Conservation (phyloP, 2,113 vertebrate genomes). For the Holacanthus passer region DNA sequence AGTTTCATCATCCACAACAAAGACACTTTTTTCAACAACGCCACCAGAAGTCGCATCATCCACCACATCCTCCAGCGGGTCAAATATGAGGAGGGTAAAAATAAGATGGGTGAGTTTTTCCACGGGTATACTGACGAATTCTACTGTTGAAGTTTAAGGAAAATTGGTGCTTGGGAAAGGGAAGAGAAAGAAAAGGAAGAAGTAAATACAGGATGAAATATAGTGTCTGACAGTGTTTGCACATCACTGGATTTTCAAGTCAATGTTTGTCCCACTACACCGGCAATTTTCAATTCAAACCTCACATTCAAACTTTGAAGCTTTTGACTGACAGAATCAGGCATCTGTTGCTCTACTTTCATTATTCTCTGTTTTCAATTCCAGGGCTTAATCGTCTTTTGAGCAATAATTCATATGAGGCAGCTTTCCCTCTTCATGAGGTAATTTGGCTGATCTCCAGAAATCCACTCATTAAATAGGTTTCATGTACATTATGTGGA, state of each 20-base stretch:
- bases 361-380: conserved; percentile 58
- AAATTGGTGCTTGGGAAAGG: background rate
- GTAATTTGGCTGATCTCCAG: conserved; percentile 78
- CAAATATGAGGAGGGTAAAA: conserved; percentile 96
- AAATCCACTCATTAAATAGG: background rate
- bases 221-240: background rate
- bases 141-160: background rate
- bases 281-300: background rate
- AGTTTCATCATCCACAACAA: conserved; percentile 98
- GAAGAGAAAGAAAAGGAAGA: background rate
- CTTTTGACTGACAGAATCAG: background rate
- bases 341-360: background rate
- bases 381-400: conserved; percentile 94
- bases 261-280: background rate
- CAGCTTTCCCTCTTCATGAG: conserved; percentile 97
- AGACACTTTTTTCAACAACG: conserved; percentile 97
- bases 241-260: background rate
- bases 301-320: no score
- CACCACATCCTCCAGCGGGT: conserved; percentile 95
- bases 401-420: conserved; percentile 95
- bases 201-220: background rate
- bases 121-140: background rate
- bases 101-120: conserved; percentile 91
- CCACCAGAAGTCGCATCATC: conserved; percentile 94
- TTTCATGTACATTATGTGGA: background rate